Evolutionary conservation across 2,797 vertebrate species (phyloP), one percentile per base, ranked within the genome.

Genomic region (Helicolenus hilgendorfi): DNA sequence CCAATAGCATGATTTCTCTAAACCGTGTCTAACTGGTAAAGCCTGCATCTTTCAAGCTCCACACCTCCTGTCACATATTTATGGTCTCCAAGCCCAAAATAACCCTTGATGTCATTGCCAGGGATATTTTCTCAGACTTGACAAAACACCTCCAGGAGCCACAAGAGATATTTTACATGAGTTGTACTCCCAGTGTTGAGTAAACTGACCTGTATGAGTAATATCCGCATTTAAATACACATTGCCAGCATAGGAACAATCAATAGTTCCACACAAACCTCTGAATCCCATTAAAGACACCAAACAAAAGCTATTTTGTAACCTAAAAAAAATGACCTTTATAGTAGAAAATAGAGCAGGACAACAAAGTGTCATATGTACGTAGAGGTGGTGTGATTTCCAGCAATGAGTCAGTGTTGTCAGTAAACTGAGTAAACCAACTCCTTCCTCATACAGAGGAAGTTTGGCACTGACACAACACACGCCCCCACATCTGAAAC

Each of bases 391-490:
- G 72, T 68, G 77, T 82, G 71, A 75, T 29, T 68, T 14, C 11
- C 14, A 31, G 29, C 13, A 15, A 3, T 82, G 79, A 90, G 13
- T 91, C 84, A 60, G 65, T 64, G 81, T 62, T 55, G 59, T 76
- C 49, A 1, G 84, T 86, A 75, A 84, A 81, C 67, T 49, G 45
- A 72, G 67, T 73, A 45, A 60, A 82, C 35, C 60, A 82, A 74
- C 68, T 79, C 29, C 38, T 70, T 69, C 67, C 58, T 85, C 11
- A 9, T 7, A 11, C 7, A 74, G 38, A 1, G 45, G 45, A 60
- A 73, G 75, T 74, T 87, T 82, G 80, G 75, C 83, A 79, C 27
- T 8, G 67, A 72, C 29, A 59, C 70, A 72, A 10, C 49, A 49
- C 18, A 35, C 77, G 2, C 74, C 81, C 31, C 76, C 84, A 77